phyloP scores from a whole-genome alignment of 2,797 vertebrate species.

The Falco berigora region DNA sequence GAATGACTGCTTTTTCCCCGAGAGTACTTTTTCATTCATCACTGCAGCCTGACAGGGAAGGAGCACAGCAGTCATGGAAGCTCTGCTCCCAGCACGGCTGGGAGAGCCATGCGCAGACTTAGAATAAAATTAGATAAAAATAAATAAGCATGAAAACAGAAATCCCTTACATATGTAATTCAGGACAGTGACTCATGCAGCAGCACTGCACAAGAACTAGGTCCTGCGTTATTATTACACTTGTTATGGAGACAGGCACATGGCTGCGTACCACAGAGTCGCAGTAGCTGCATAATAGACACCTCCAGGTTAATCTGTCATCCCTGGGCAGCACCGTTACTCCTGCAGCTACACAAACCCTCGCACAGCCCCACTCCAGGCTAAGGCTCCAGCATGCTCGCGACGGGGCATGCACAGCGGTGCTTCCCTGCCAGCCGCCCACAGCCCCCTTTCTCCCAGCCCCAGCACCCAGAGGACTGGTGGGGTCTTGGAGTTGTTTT shows the following conservation, averaged over 20 bases:
- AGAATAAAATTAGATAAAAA: not conserved
- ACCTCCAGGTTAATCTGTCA: not conserved
- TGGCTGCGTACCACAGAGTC: not conserved
- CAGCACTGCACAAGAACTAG: not conserved
- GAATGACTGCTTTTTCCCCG: not conserved
- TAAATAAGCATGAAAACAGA: not conserved
- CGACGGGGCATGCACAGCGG: fast-evolving
- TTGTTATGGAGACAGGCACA: not conserved
- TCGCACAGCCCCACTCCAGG: not conserved
- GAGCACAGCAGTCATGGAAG: not conserved
- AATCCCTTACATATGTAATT: not conserved
- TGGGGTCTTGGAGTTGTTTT: not conserved
- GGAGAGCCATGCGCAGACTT: not conserved
- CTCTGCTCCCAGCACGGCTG: not conserved
- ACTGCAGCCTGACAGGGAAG: fast-evolving
- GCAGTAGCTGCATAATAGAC: fast-evolving
- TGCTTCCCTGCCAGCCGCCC: not conserved
- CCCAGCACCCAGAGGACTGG: not conserved
- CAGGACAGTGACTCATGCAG: not conserved
- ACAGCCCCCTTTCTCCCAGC: not conserved
- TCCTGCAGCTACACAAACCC: not conserved
- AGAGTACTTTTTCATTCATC: not conserved
- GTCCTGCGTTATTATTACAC: not conserved
- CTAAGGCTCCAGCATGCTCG: fast-evolving
- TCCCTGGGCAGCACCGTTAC: fast-evolving